Evolutionary conservation across 2,797 vertebrate genomes (phyloP).

Genomic region (Lycodopsis pacificus): DNA sequence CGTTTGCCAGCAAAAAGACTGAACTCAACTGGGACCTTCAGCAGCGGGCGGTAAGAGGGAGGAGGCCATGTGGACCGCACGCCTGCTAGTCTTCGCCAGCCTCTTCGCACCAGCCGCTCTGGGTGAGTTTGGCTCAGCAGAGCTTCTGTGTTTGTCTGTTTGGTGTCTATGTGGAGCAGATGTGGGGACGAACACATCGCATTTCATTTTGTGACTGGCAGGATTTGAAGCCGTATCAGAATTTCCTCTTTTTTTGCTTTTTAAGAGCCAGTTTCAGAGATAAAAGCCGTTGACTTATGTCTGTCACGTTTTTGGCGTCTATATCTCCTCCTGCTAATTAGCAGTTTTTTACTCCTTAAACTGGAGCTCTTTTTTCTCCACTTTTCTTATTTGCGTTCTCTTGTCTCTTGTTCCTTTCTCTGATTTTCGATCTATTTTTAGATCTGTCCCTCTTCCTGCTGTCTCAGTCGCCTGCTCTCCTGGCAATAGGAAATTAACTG

Average conservation of each 20-base stretch:
- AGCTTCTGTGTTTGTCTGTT: constrained; percentile 13
- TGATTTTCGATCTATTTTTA: constrained; percentile 53
- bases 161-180: constrained; percentile 23
- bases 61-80: constrained; percentile 94
- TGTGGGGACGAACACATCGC: constrained; percentile 16
- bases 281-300: constrained; percentile 47
- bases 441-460: constrained; percentile 53
- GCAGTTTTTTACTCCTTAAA: constrained; percentile 40
- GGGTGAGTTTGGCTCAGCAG: constrained; percentile 85
- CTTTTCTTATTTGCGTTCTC: constrained; percentile 32
- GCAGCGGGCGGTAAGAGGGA: constrained; percentile 80
- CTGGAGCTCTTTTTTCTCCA: constrained; percentile 27
- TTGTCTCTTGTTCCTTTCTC: constrained; percentile 20
- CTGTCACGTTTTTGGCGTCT: constrained; percentile 38
- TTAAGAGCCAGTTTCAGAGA: constrained; percentile 37
- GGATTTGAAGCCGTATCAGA: constrained; percentile 41
- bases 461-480: constrained; percentile 45
- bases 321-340: constrained; percentile 61
- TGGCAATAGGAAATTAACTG: constrained; percentile 54
- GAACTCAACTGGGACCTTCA: constrained; percentile 69
- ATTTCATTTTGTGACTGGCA: constrained; percentile 23
- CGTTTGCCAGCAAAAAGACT: constrained; percentile 59
- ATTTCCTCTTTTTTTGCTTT: constrained; percentile 33
- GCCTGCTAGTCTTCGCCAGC: constrained; percentile 91
- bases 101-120: constrained; percentile 88